Evolutionary conservation across 2,888 invertebrate species (phyloP).

Genomic region (Microctonus hyperodae): DNA sequence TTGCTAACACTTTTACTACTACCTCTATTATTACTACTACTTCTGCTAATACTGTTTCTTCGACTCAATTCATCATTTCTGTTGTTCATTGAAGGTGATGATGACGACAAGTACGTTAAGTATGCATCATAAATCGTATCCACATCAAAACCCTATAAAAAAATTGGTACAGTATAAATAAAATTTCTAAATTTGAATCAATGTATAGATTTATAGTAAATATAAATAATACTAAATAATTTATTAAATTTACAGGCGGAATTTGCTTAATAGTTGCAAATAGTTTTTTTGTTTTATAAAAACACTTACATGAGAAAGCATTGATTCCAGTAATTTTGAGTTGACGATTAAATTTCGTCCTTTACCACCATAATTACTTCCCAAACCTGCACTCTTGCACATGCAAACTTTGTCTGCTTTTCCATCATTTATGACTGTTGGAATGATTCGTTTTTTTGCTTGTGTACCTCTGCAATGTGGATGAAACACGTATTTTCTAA

Average conservation of each 20-base stretch:
- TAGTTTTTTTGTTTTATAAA: too few species aligned
- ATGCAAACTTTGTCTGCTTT: constrained; percentile 34
- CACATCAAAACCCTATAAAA: constrained; percentile 38
- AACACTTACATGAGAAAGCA: constrained; percentile 37
- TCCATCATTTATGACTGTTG: constrained; percentile 37
- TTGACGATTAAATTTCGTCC: constrained; percentile 19
- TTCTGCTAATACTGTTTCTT: neutral
- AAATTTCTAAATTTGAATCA: neutral
- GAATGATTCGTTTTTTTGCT: constrained; percentile 45
- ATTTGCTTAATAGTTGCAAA: neutral
- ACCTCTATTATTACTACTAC: neutral
- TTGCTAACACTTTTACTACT: neutral
- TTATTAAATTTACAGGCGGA: neutral
- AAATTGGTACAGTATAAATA: constrained; percentile 5
- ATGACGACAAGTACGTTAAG: constrained; percentile 25
- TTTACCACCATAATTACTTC: constrained; percentile 9
- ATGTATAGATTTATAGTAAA: neutral
- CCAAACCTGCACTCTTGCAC: constrained; percentile 31
- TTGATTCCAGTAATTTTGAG: constrained; percentile 37
- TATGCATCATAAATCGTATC: constrained; percentile 42
- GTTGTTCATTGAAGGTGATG: constrained; percentile 7
- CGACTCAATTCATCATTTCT: neutral
- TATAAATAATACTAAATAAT: neutral
- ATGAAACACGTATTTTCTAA: constrained; percentile 46
- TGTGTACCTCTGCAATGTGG: constrained; percentile 48